Conservation (phyloP, 2,888 invertebrate species). For the Exephanes ischioxanthus region DNA sequence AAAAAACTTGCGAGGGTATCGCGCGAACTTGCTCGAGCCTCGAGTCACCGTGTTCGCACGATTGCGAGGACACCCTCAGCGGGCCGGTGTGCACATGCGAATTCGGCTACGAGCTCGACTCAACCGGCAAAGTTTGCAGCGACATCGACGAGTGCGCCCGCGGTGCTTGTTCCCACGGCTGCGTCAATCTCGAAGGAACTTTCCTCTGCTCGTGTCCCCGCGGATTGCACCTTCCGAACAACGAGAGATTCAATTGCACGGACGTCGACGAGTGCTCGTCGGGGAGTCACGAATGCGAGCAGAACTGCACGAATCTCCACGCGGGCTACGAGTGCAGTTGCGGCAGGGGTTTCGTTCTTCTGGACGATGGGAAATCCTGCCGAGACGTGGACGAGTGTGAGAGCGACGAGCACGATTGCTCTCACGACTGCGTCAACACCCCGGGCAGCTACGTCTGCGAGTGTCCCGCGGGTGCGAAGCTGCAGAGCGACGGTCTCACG, state of each 20-base stretch:
- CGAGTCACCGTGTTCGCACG: conserved; percentile 73
- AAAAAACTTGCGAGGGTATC: conserved; percentile 72
- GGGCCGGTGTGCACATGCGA: conserved; percentile 86
- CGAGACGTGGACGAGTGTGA: conserved; percentile 83
- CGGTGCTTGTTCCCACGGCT: conserved; percentile 87
- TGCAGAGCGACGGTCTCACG: conserved; percentile 83
- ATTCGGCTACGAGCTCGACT: conserved; percentile 84
- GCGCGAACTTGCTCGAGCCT: conserved; percentile 76
- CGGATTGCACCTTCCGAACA: conserved; percentile 79
- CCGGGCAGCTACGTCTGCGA: conserved; percentile 83
- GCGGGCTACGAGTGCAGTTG: conserved; percentile 87
- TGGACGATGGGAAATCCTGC: conserved; percentile 83
- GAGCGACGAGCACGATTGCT: conserved; percentile 84
- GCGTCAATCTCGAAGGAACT: conserved; percentile 86
- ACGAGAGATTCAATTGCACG: conserved; percentile 72
- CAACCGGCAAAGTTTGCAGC: conserved; percentile 82
- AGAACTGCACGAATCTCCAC: conserved; percentile 85
- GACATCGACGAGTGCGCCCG: conserved; percentile 87
- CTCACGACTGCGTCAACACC: conserved; percentile 77
- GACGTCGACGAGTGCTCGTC: conserved; percentile 71
- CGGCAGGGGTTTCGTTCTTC: conserved; percentile 83
- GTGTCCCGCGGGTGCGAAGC: conserved; percentile 75
- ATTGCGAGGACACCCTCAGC: conserved; percentile 79
- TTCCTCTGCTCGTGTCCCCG: conserved; percentile 86
- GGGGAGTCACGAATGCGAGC: conserved; percentile 81